Percentiles rank a stretch among this genome's conserved stretches.
phyloP scores from a whole-genome alignment of 2,888 invertebrate genomes.

The Ectemnius continuus region DNA sequence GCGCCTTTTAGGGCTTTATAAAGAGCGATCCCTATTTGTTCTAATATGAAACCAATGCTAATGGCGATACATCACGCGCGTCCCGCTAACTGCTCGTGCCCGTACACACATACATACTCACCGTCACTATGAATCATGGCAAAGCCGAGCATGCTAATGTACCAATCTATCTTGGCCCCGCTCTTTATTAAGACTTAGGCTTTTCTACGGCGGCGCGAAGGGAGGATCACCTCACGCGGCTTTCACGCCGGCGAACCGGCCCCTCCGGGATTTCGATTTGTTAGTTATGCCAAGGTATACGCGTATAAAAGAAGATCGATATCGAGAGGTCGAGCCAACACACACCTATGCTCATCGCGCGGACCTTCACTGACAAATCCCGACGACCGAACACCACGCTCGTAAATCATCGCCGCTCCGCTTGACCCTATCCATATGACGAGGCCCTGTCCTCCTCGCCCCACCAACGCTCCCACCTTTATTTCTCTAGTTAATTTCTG shows the following conservation, averaged over 20 bases:
- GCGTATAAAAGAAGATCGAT: slow-evolving; percentile 57
- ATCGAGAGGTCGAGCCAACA: slow-evolving; percentile 53
- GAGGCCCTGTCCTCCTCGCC: slow-evolving; percentile 27
- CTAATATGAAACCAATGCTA: slow-evolving; percentile 73
- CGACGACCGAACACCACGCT: slow-evolving; percentile 47
- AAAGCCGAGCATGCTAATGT: slow-evolving; percentile 71
- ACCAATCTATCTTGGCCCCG: slow-evolving; percentile 71
- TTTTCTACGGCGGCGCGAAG: slow-evolving; percentile 52
- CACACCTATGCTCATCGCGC: slow-evolving; percentile 31
- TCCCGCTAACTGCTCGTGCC: slow-evolving; percentile 9
- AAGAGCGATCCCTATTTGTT: slow-evolving; percentile 69
- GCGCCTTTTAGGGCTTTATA: slow-evolving; percentile 57
- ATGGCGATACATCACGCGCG: slow-evolving; percentile 69
- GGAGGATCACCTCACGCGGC: slow-evolving; percentile 30
- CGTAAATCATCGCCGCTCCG: slow-evolving; percentile 58
- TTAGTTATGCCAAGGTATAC: slow-evolving; percentile 11
- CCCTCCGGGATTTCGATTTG: slow-evolving; percentile 38
- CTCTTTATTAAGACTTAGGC: slow-evolving; percentile 67
- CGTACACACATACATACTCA: slow-evolving; percentile 10
- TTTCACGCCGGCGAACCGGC: slow-evolving; percentile 20
- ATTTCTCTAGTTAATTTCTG: slow-evolving; percentile 1
- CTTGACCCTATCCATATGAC: slow-evolving; percentile 26
- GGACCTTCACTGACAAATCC: slow-evolving; percentile 56
- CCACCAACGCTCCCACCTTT: slow-evolving; percentile 22
- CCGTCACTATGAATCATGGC: slow-evolving; percentile 73